Percentiles rank a stretch among this genome's conserved stretches.
Conservation (phyloP, 2,113 vertebrate genomes). For the Sciurus niger region DNA sequence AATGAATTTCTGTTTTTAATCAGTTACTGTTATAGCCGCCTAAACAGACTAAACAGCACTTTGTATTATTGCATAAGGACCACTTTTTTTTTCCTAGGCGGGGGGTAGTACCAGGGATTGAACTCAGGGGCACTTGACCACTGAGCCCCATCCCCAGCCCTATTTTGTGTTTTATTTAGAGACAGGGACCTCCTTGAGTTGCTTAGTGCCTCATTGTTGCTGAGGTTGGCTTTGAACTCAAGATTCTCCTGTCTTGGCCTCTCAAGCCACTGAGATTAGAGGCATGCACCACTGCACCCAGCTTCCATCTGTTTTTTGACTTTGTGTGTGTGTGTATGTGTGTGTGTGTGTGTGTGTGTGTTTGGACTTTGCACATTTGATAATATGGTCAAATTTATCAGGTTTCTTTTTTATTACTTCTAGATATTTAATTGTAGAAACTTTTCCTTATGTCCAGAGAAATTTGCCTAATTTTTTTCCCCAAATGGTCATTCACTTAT, state of each 20-base stretch:
- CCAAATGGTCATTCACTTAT: neutral
- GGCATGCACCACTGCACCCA: too few relatives aligned
- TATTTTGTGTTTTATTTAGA: too few relatives aligned
- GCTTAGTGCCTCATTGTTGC: too few relatives aligned
- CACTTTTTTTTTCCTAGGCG: neutral
- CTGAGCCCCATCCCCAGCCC: too few relatives aligned
- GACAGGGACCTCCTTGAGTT: too few relatives aligned
- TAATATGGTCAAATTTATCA: neutral
- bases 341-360: neutral
- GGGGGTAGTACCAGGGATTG: too few relatives aligned
- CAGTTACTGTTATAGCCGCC: neutral
- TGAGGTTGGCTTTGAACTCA: too few relatives aligned
- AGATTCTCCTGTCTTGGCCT: too few relatives aligned
- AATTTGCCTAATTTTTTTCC: constrained; percentile 15
- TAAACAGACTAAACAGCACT: neutral
- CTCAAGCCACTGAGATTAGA: too few relatives aligned
- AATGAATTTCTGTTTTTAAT: neutral
- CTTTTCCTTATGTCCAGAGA: neutral
- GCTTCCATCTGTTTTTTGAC: neutral
- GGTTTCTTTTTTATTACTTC: neutral
- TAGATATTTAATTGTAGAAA: constrained; percentile 14
- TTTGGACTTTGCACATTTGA: neutral
- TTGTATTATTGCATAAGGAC: neutral
- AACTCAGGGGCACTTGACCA: too few relatives aligned
- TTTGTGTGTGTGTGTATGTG: neutral